Evolutionary conservation across 2,797 vertebrate genomes (phyloP), one percentile per base, ranked within the genome.

Genomic region (Chromobotia macracanthus): DNA sequence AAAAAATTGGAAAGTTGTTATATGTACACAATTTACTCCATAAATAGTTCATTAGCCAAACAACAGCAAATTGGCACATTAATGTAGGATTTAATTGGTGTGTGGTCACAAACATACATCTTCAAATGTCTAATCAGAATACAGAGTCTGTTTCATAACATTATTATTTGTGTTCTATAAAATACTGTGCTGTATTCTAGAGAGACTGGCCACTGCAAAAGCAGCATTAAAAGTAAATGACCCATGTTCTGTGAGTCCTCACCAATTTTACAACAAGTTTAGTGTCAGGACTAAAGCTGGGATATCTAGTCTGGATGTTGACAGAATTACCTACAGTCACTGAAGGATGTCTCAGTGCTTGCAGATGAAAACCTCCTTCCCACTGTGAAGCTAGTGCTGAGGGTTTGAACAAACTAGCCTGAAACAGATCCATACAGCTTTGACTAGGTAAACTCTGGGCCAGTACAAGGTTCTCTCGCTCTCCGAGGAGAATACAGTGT

Each of bases 401-500:
- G 79, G 82, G 81, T 70, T 77, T 79, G 58, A 41, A 53, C 77
- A 65, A 73, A 75, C 78, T 74, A 79, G 46, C 53, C 44, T 51
- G 64, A 76, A 86, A 84, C 83, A 72, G 55, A 66, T 28, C 72
- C 66, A 78, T 19, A 60, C 48, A 46, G 68, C 70, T 48, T 16
- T 63, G 51, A 80, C 72, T 67, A 75, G 68, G 66, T 77, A 81
- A 83, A 85, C 63, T 51, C 48, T 16, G 5, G 56, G 63, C 31
- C 75, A 70, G 74, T 48, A 31, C 71, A 60, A 44, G 65, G 50
- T 15, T 67, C 63, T 7, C n/a, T 77, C 28, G 44, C 73, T 73
- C 18, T 63, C 60, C 31, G 5, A 77, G 77, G 88, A 86, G 85
- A 87, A 89, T 78, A 41, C 80, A 83, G 69, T 80, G 38, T 84